Percentiles rank a stretch among this genome's conserved stretches.
These are phyloP conservation scores for Chalcosyrphus nemorum DNA, from an alignment of 2,888 invertebrate species.

Conservation along the genomic window DNA sequence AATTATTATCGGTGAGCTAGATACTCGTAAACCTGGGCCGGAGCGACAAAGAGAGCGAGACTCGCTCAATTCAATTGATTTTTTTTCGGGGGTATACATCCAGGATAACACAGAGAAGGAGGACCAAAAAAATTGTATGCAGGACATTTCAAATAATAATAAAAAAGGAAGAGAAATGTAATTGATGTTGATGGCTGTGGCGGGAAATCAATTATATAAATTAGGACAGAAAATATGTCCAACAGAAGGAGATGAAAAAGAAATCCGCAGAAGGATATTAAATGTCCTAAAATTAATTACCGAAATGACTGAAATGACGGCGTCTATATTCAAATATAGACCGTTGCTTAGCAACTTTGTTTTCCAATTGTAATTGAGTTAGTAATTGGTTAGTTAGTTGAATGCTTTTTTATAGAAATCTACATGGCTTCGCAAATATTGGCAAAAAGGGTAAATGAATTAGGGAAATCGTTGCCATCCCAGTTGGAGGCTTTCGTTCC, in stretches of 20 bases:
- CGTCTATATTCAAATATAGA: conserved; percentile 10
- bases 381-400: background rate
- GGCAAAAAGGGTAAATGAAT: too few relatives aligned
- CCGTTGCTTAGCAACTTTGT: background rate
- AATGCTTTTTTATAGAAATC: background rate
- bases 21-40: background rate
- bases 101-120: background rate
- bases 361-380: background rate
- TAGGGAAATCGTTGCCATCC: too few relatives aligned
- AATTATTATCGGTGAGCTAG: conserved; percentile 8
- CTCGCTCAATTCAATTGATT: background rate
- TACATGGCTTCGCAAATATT: background rate
- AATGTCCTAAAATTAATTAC: conserved; percentile 36
- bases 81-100: background rate
- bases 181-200: conserved; percentile 28
- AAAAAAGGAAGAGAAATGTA: background rate
- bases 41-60: background rate
- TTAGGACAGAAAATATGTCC: conserved; percentile 12
- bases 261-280: conserved; percentile 1
- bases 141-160: background rate
- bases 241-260: background rate
- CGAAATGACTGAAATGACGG: conserved; percentile 20
- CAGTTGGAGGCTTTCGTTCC: too few relatives aligned
- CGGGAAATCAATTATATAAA: conserved; percentile 39
- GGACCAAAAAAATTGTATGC: background rate